Conservation (phyloP, 2,797 vertebrate genomes). For the Parotocinclus haroldoi region DNA sequence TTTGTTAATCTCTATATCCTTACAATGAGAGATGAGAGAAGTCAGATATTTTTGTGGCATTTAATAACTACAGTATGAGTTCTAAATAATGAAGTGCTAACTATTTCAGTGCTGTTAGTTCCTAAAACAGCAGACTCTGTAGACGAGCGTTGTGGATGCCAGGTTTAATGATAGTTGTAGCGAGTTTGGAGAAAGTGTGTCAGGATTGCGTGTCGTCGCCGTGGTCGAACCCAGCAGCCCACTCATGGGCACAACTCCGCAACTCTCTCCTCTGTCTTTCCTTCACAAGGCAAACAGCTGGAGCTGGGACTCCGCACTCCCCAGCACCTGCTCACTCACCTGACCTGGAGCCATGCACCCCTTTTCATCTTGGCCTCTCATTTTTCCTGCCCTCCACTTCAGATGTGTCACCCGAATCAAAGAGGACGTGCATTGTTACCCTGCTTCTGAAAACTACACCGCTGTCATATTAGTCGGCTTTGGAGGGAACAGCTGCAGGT, state of each 20-base stretch:
- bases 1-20: too few relatives aligned
- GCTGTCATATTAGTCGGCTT: constrained; percentile 63
- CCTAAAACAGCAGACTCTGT: too few relatives aligned
- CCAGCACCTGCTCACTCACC: constrained; percentile 62
- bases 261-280: neutral
- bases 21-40: too few relatives aligned
- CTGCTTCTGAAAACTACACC: constrained; percentile 61
- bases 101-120: too few relatives aligned
- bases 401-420: constrained; percentile 64
- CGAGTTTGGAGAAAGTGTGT: too few relatives aligned
- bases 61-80: too few relatives aligned
- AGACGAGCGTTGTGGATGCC: too few relatives aligned
- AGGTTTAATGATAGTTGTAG: too few relatives aligned
- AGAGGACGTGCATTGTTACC: constrained; percentile 58
- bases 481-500: constrained; percentile 68
- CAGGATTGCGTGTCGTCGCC: too few relatives aligned
- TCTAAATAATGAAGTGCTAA: too few relatives aligned
- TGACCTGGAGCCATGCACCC: constrained; percentile 62
- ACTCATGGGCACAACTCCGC: neutral
- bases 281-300: constrained; percentile 25
- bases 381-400: constrained; percentile 19
- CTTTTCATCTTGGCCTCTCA: constrained; percentile 52
- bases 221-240: neutral
- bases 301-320: constrained; percentile 25
- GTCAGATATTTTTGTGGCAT: too few relatives aligned